Conservation (phyloP, 1,140 invertebrate genomes). For the Aphaenogaster rudis region DNA sequence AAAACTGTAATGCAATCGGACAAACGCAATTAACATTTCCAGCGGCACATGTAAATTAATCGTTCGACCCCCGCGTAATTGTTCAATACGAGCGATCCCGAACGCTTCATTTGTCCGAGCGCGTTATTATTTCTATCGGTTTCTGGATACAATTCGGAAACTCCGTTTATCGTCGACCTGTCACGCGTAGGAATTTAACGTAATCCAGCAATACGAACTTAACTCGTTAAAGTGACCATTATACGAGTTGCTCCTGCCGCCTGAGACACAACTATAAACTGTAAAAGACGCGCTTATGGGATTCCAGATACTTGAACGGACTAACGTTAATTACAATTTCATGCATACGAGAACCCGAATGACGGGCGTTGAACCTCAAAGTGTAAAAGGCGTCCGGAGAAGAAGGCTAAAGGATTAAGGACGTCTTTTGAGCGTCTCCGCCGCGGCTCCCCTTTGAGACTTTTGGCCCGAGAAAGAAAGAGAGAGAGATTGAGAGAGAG, state of each 20-base stretch:
- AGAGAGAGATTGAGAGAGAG: no score
- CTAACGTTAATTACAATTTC: slow-evolving; percentile 37
- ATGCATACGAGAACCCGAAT: slow-evolving; percentile 5
- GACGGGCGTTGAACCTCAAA: neutral
- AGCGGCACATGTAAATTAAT: slow-evolving; percentile 22
- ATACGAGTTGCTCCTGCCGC: no score
- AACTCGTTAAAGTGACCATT: neutral
- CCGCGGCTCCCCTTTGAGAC: slow-evolving; percentile 1
- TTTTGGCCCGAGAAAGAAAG: neutral
- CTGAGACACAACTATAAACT: neutral
- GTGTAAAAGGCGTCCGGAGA: neutral
- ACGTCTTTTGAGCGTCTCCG: slow-evolving; percentile 17
- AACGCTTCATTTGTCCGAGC: neutral
- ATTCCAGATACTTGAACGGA: neutral
- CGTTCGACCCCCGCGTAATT: slow-evolving; percentile 23
- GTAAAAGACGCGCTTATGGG: neutral
- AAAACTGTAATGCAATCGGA: slow-evolving; percentile 43
- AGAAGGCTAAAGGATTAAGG: slow-evolving; percentile 20
- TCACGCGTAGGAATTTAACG: neutral
- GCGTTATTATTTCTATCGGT: slow-evolving; percentile 15
- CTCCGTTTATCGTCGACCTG: neutral
- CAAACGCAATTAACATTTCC: slow-evolving; percentile 22
- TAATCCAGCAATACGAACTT: neutral
- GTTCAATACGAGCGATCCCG: slow-evolving; percentile 6
- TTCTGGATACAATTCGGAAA: neutral